These are phyloP conservation scores for Cyaniris semiargus DNA, from an alignment of 2,888 invertebrate species.

Conservation along the genomic window DNA sequence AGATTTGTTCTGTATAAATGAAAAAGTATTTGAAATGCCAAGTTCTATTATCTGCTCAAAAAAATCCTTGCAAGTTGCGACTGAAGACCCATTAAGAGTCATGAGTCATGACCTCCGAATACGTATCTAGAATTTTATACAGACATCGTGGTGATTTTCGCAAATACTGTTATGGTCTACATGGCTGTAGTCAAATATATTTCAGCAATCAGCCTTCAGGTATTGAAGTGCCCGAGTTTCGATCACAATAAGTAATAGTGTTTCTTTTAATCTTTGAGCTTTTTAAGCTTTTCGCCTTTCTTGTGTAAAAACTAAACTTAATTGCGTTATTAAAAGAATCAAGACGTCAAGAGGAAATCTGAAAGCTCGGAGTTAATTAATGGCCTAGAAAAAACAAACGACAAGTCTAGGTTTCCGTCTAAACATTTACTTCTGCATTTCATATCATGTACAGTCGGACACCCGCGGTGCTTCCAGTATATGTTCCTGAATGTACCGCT, in stretches of 20 bases:
- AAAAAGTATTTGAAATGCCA: too few relatives aligned
- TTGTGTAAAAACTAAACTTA: neutral
- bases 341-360: neutral
- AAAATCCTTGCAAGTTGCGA: too few relatives aligned
- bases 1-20: too few relatives aligned
- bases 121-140: too few relatives aligned
- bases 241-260: neutral
- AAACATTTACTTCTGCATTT: neutral
- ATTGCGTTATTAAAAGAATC: neutral
- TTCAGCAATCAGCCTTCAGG: too few relatives aligned
- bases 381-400: slow-evolving; percentile 16
- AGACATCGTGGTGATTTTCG: too few relatives aligned
- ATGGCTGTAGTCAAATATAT: too few relatives aligned
- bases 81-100: too few relatives aligned
- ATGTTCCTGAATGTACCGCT: too few relatives aligned
- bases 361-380: neutral
- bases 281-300: neutral
- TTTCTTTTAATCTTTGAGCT: neutral
- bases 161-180: too few relatives aligned
- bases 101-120: too few relatives aligned
- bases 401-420: neutral
- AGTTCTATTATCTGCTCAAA: too few relatives aligned
- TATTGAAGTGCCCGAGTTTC: neutral
- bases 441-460: neutral
- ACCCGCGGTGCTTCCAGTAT: neutral